Base-by-base conservation (phyloP, 2,113 vertebrate genomes). In the Tragelaphus imberbis region DNA sequence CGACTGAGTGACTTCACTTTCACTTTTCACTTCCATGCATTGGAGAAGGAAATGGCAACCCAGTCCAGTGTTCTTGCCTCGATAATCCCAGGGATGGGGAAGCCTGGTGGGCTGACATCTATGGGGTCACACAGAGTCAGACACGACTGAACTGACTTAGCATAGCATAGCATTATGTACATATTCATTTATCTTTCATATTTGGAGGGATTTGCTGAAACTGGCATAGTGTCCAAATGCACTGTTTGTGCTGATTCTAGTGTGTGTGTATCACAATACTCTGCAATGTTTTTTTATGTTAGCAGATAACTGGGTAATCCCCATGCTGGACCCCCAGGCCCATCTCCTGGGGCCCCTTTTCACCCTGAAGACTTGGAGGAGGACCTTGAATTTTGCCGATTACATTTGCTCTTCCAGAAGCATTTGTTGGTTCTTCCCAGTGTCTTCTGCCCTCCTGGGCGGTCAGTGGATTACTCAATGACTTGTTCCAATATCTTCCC, bases 231-330 rank as follows among this genome's bases (percentile, higher is more conserved):
- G 17, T 75, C 56, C 58, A 33, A 36, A 36, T 33, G 10, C 23
- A 25, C 59, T 23, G 0, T 25, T 17, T 25, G 1, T 16, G 27
- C 61, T 16, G 5, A 68, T 58, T 33, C 8, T 16, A 15, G 2
- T 19, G 17, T 4, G 5, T 55, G 44, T 8, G 19, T 28, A 19
- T 51, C 30, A 13, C 56, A 28, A 9, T 7, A 9, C 15, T 14
- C 44, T 6, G 7, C 0, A 1, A 27, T 17, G 6, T 4, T 55
- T 44, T 44, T 30, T 40, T 28, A 40, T 2, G 12, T 28, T 17
- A 49, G 53, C 40, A 47, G 36, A 17, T 8, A 2, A 11, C 55
- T n/a, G 13, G 21, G n/a, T 12, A 2, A 51, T 19, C 49, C 3
- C 28, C 6, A 15, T 4, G 17, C 61, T 47, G 7, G 23, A 17